Conservation (phyloP, 1,140 invertebrate genomes). For the Holcopasites calliopsidis region DNA sequence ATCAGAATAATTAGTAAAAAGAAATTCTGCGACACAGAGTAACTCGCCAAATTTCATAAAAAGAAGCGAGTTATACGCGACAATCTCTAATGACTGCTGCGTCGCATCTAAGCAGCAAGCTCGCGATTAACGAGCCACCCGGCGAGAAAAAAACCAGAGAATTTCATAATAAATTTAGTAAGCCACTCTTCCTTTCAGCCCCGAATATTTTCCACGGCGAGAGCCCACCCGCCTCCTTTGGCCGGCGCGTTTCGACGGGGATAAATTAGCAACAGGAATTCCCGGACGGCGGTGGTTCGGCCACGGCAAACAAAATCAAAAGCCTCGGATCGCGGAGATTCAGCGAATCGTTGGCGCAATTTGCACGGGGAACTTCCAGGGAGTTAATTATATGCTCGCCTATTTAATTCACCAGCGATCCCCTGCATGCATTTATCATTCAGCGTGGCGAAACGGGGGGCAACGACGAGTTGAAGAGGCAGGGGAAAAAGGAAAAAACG, state of each 20-base stretch:
- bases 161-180: background rate
- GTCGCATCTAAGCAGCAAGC: too few species aligned
- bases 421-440: background rate
- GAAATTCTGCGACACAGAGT: background rate
- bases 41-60: too few species aligned
- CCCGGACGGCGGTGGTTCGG: background rate
- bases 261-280: constrained; percentile 9
- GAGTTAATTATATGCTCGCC: background rate
- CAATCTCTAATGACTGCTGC: too few species aligned
- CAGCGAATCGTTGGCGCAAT: background rate
- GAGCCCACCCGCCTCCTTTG: background rate
- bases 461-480: accelerated
- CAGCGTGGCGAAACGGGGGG: too few species aligned
- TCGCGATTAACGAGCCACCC: too few species aligned
- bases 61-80: too few species aligned
- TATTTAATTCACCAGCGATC: background rate
- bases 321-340: background rate
- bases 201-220: background rate
- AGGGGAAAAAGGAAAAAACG: background rate
- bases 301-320: background rate
- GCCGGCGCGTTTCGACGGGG: background rate
- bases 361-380: background rate
- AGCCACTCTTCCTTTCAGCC: background rate
- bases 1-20: background rate
- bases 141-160: background rate